Evolutionary conservation across 2,888 invertebrate genomes (phyloP), one percentile per base, ranked within the genome.

Genomic region (Machimus rusticus): DNA sequence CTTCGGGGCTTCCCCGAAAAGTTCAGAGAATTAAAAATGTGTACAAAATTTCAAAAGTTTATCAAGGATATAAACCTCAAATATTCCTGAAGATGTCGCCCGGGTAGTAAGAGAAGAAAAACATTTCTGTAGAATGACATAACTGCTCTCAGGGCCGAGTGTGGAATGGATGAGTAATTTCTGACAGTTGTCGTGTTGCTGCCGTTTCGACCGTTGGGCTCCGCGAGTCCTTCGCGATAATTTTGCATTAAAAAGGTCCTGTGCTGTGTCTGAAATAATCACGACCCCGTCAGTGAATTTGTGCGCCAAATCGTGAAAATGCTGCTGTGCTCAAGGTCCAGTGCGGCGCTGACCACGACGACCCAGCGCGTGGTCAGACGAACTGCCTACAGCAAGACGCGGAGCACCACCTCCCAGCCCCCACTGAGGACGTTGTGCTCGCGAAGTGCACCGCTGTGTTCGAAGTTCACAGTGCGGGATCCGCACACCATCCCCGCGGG

Each of bases 401-500:
- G 51, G 51, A 51, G n/a, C n/a, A 51, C 51, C n/a, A n/a, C 51
- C 19, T 51, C 51, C 51, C 55, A 46, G 28, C 14, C 23, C n/a
- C 43, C 6, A 57, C 19, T 51, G 39, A 77, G 86, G 77, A 86
- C 86, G 77, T 86, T 86, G 6, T 77, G 19, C 39, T 31, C 86
- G n/a, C 6, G 37, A 5, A 79, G 34, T 79, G 82, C 66, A 14
- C 76, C 79, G 57, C 88, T 88, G 66, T 90, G 90, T 88, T 90
- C 90, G 9, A 90, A 91, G 88, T 90, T 90, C 84, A 81, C 87
- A 43, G 89, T 90, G 74, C 88, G 88, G 2, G 88, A 88, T 87
- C 86, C 88, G 12, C 87, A 87, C 37, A 66, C 85, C 19, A 74
- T 85, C 31, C 85, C 78, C 5, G 66, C 81, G 16, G 77, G 84